Conservation (phyloP, 2,888 invertebrate species). For the Phorcus lineatus region DNA sequence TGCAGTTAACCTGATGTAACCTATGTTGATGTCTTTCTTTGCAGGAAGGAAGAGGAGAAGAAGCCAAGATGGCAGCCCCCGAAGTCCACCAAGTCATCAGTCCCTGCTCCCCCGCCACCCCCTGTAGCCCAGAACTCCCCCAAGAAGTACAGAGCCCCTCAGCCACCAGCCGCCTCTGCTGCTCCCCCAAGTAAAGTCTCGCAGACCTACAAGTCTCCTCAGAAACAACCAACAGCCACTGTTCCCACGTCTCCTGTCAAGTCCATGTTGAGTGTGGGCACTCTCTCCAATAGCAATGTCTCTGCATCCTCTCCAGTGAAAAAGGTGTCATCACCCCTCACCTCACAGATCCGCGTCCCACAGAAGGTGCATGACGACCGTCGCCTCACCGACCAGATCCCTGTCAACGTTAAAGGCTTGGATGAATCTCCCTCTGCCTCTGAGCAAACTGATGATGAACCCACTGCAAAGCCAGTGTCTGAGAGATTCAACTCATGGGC, state of each 20-base stretch:
- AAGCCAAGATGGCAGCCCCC: conserved; percentile 70
- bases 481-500: conserved; percentile 55
- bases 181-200: conserved; percentile 5
- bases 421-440: conserved; percentile 36
- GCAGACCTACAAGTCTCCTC: conserved; percentile 9
- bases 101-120: conserved; percentile 44
- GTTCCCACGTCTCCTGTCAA: conserved; percentile 34
- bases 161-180: conserved; percentile 38
- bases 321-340: not conserved
- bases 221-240: conserved; percentile 33
- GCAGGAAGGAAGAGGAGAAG: conserved; percentile 65
- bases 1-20: too few species aligned
- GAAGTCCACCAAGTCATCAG: conserved; percentile 41
- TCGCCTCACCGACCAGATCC: conserved; percentile 28
- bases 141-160: conserved; percentile 44
- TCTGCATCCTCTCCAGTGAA: not conserved
- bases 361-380: not conserved
- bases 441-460: conserved; percentile 49
- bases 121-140: conserved; percentile 38
- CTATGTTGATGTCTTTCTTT: not conserved
- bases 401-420: conserved; percentile 46
- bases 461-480: conserved; percentile 55
- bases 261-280: not conserved
- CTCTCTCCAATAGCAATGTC: not conserved
- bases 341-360: not conserved